Evolutionary conservation across 2,113 vertebrate species (phyloP).

Genomic region (Tapirus terrestris): DNA sequence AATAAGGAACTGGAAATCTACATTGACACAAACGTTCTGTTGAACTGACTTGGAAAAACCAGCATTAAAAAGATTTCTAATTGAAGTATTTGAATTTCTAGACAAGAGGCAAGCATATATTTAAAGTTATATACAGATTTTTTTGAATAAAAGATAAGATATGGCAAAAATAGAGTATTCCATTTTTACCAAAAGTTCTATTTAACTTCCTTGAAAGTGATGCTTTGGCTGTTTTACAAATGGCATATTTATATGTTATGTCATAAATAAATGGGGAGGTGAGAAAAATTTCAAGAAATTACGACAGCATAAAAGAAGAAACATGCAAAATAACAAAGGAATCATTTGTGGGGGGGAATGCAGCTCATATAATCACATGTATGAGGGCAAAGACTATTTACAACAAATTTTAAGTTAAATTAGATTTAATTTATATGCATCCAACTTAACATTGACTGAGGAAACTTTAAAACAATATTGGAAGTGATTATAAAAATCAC

Average conservation of each 20-base stretch:
- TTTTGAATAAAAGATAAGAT: conserved; percentile 14
- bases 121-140: neutral
- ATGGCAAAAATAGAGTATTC: neutral
- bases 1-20: neutral
- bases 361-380: neutral
- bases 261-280: neutral
- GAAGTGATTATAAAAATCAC: neutral
- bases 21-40: neutral
- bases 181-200: neutral
- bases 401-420: conserved; percentile 44
- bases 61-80: conserved; percentile 8
- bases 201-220: conserved; percentile 39
- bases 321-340: conserved; percentile 15
- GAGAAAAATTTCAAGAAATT: conserved; percentile 60
- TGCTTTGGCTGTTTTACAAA: conserved; percentile 36
- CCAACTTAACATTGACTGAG: neutral
- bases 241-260: neutral
- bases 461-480: neutral
- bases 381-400: neutral
- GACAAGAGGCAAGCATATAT: conserved; percentile 2
- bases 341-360: neutral
- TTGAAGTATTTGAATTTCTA: conserved; percentile 53
- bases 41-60: conserved; percentile 44
- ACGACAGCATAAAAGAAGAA: neutral
- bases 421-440: conserved; percentile 48